Percentiles rank a stretch among this genome's conserved stretches.
These are phyloP conservation scores for Epsilonema sp. DNA, from an alignment of 2,888 invertebrate species.

Conservation along the genomic window DNA sequence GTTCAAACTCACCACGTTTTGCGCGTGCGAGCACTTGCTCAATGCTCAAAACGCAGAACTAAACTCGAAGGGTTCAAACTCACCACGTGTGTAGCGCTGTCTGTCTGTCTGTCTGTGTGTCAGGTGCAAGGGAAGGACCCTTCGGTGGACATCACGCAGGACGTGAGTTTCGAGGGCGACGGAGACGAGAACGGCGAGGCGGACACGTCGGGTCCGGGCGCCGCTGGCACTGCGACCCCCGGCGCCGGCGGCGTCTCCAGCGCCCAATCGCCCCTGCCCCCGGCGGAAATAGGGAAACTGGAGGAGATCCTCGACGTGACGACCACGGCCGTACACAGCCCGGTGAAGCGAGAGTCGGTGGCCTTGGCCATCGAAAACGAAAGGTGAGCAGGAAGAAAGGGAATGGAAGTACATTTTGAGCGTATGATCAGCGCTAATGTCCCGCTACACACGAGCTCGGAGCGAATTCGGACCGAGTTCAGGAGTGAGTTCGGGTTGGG, in stretches of 20 bases:
- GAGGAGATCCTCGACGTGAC: conserved; percentile 70
- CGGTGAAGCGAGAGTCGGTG: conserved; percentile 67
- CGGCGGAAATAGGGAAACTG: conserved; percentile 73
- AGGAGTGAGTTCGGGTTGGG: no score
- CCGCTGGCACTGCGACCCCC: background rate
- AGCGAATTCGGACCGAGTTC: no score
- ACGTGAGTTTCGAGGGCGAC: conserved; percentile 27
- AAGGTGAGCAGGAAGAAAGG: no score
- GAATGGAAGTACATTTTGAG: no score
- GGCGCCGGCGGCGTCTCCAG: conserved; percentile 36
- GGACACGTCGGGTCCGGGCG: background rate
- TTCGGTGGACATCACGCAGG: conserved; percentile 83
- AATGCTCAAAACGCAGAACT: no score
- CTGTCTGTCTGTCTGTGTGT: conserved; percentile 16
- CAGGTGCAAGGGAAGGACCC: conserved; percentile 97
- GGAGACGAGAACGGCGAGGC: background rate
- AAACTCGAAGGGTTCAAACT: no score
- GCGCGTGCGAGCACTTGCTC: no score
- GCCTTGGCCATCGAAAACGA: conserved; percentile 78
- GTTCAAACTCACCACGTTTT: no score
- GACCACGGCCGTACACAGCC: conserved; percentile 51
- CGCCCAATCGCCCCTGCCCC: no score
- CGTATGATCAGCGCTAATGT: no score
- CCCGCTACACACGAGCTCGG: no score
- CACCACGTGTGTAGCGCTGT: no score